Evolutionary conservation across 2,797 vertebrate species (phyloP).

Genomic region (Anomalospiza imberbis): DNA sequence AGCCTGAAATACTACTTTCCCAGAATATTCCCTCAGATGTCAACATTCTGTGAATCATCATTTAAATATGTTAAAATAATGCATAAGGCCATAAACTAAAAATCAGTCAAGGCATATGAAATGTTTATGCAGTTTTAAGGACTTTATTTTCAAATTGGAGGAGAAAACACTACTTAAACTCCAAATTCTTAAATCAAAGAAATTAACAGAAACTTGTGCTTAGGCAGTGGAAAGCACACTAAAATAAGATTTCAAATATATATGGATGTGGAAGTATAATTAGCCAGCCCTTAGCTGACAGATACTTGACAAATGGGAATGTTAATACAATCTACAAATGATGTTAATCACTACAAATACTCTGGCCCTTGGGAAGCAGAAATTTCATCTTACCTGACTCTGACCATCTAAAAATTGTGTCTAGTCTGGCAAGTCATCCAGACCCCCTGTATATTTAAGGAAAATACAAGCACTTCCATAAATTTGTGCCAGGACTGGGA

Average conservation of each 20-base stretch:
- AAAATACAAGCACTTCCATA: background rate
- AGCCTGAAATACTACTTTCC: background rate
- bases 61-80: background rate
- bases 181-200: background rate
- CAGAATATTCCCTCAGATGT: background rate
- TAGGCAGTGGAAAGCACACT: background rate
- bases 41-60: background rate
- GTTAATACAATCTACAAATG: background rate
- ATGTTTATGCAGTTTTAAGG: background rate
- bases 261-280: background rate
- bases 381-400: background rate
- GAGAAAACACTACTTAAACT: background rate
- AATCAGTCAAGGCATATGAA: background rate
- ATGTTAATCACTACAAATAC: background rate
- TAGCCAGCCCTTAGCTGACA: background rate
- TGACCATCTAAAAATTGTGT: background rate
- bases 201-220: background rate
- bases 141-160: background rate
- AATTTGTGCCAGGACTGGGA: background rate
- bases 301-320: background rate
- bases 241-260: background rate
- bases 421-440: background rate
- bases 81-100: background rate
- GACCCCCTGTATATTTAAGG: background rate
- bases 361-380: background rate